Conservation (phyloP, 2,888 invertebrate genomes). For the Sinelater perroti region DNA sequence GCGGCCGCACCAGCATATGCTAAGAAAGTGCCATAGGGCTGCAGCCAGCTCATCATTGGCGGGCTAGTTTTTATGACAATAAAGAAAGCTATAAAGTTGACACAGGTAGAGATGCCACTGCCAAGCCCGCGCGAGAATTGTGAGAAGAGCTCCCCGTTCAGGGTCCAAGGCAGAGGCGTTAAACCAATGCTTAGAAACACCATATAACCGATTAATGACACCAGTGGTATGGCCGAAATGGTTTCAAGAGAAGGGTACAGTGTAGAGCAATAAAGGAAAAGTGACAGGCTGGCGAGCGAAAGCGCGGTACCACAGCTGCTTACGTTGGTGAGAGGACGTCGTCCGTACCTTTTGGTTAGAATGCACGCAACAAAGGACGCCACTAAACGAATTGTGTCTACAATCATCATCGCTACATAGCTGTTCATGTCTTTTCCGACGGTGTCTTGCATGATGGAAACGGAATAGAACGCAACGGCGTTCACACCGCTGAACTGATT, state of each 20-base stretch:
- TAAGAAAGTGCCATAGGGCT: constrained; percentile 60
- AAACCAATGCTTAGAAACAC: constrained; percentile 63
- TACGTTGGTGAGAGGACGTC: constrained; percentile 71
- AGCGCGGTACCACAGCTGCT: constrained; percentile 71
- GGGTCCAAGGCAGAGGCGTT: constrained; percentile 64
- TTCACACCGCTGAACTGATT: constrained; percentile 78
- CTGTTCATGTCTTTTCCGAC: constrained; percentile 70
- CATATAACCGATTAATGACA: constrained; percentile 61
- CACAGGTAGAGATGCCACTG: constrained; percentile 62
- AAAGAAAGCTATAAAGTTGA: constrained; percentile 63
- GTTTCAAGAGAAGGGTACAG: constrained; percentile 35
- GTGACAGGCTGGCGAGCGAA: constrained; percentile 67
- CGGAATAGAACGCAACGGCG: constrained; percentile 76
- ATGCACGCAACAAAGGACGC: constrained; percentile 72
- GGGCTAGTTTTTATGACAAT: constrained; percentile 60
- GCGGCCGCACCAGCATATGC: constrained; percentile 60
- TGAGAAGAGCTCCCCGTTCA: constrained; percentile 65
- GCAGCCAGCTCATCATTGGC: constrained; percentile 43
- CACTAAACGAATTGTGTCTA: constrained; percentile 70
- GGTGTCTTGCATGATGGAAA: constrained; percentile 68
- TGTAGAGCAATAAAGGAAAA: constrained; percentile 58
- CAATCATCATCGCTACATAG: constrained; percentile 71
- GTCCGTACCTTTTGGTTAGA: constrained; percentile 68
- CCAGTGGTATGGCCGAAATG: constrained; percentile 55
- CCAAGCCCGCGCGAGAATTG: constrained; percentile 63